These are phyloP conservation scores for Sussaba pulchella DNA, from an alignment of 2,888 invertebrate species.

Conservation along the genomic window DNA sequence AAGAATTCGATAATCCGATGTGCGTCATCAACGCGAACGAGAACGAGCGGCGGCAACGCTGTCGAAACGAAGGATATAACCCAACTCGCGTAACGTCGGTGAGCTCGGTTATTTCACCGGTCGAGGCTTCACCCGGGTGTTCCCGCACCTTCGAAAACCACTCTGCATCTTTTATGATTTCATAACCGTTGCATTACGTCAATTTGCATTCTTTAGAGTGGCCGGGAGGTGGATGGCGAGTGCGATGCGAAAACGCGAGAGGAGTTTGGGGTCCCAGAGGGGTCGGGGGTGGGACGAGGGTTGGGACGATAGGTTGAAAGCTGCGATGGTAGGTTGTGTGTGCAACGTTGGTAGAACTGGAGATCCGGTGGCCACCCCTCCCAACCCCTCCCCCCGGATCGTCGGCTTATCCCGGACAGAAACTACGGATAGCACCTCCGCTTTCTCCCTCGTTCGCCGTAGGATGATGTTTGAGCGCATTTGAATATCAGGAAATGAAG, in stretches of 20 bases:
- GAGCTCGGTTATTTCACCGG: conserved; percentile 11
- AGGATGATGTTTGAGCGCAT: conserved; percentile 82
- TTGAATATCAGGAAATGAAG: conserved; percentile 84
- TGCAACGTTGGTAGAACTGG: conserved; percentile 16
- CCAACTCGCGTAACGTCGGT: background rate
- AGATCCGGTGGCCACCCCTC: conserved; percentile 47
- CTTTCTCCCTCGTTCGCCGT: conserved; percentile 57
- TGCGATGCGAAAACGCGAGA: conserved; percentile 21
- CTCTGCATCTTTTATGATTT: conserved; percentile 70
- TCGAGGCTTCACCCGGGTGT: background rate
- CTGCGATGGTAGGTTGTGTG: conserved; percentile 32
- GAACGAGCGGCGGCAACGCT: background rate
- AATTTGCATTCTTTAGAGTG: conserved; percentile 75
- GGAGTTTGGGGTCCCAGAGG: too few species aligned
- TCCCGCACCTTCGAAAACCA: conserved; percentile 56
- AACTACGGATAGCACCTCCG: conserved; percentile 71
- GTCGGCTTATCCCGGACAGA: conserved; percentile 71
- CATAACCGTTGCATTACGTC: conserved; percentile 71
- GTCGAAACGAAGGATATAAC: too few species aligned
- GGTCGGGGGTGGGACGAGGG: conserved; percentile 41
- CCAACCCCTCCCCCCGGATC: too few species aligned
- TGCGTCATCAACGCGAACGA: conserved; percentile 8
- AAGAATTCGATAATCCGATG: background rate
- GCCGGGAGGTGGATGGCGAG: conserved; percentile 30
- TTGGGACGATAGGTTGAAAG: conserved; percentile 30